Conservation (phyloP, 2,888 invertebrate species). For the Selenia dentaria region DNA sequence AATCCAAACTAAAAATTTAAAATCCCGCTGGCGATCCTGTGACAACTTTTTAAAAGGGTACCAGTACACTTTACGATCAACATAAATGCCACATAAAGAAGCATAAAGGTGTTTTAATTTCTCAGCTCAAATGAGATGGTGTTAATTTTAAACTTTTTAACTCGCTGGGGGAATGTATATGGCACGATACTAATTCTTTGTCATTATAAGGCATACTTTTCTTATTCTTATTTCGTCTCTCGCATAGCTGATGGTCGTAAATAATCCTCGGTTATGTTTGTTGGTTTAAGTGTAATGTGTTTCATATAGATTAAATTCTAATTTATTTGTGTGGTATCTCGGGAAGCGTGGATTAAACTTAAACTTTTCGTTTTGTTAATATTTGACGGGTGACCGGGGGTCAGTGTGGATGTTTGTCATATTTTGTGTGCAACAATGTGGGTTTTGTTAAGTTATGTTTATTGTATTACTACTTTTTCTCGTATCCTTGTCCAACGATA, state of each 20-base stretch:
- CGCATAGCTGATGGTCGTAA: constrained; percentile 65
- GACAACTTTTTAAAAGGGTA: constrained; percentile 70
- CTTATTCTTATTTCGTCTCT: constrained; percentile 37
- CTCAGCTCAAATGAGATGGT: constrained; percentile 73
- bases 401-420: constrained; percentile 33
- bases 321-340: constrained; percentile 62
- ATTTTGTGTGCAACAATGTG: constrained; percentile 15
- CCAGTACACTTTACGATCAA: constrained; percentile 68
- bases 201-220: constrained; percentile 66
- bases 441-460: neutral
- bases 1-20: constrained; percentile 33
- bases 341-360: constrained; percentile 39
- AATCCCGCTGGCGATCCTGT: constrained; percentile 45
- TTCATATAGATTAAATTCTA: constrained; percentile 72
- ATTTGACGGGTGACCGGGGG: constrained; percentile 34
- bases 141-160: constrained; percentile 72
- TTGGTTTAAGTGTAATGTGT: constrained; percentile 74
- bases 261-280: constrained; percentile 73
- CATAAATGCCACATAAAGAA: constrained; percentile 83
- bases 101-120: constrained; percentile 80
- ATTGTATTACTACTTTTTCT: neutral
- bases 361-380: constrained; percentile 41
- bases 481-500: no score
- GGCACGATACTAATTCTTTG: constrained; percentile 69
- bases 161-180: constrained; percentile 51